Conservation (phyloP, 92 coral and sea anemone species). For the Parazoanthus atlanticus region DNA sequence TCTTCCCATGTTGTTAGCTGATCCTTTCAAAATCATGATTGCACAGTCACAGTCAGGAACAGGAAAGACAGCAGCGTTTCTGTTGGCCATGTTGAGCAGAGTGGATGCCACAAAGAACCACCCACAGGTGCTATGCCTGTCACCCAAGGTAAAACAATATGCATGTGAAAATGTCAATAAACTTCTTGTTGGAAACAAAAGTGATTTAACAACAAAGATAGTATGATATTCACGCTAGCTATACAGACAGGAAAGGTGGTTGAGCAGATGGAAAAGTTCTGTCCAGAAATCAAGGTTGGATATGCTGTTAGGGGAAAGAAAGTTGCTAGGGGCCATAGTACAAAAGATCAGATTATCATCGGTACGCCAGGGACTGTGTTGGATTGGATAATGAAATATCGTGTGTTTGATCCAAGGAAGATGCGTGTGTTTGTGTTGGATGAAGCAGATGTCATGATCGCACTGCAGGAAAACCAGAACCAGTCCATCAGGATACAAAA, state of each 20-base stretch:
- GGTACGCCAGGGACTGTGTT: constrained; percentile 93
- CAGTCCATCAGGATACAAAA: constrained; percentile 92
- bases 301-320: constrained; percentile 85
- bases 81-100: constrained; percentile 91
- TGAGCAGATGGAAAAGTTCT: constrained; percentile 90
- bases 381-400: constrained; percentile 79
- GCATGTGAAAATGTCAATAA: no score
- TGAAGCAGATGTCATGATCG: constrained; percentile 98
- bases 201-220: no score
- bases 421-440: constrained; percentile 87
- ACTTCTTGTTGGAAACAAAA: no score
- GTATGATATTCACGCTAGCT: constrained; percentile 92
- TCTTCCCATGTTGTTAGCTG: no score
- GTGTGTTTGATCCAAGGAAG: constrained; percentile 73
- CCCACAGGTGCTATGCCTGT: constrained; percentile 94
- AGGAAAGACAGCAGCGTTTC: constrained; percentile 97
- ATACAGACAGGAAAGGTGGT: constrained; percentile 96
- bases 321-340: constrained; percentile 78
- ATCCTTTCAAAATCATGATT: no score
- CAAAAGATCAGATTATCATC: constrained; percentile 83
- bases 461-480: constrained; percentile 87
- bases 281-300: constrained; percentile 84
- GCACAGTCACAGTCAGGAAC: constrained; percentile 93
- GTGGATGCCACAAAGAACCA: constrained; percentile 78
- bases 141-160: no score